Percentiles rank a stretch among this genome's conserved stretches.
Conservation (phyloP, 30 jellyfish, hydroid and myxozoan species). For the Pseudorhiza aurosa region DNA sequence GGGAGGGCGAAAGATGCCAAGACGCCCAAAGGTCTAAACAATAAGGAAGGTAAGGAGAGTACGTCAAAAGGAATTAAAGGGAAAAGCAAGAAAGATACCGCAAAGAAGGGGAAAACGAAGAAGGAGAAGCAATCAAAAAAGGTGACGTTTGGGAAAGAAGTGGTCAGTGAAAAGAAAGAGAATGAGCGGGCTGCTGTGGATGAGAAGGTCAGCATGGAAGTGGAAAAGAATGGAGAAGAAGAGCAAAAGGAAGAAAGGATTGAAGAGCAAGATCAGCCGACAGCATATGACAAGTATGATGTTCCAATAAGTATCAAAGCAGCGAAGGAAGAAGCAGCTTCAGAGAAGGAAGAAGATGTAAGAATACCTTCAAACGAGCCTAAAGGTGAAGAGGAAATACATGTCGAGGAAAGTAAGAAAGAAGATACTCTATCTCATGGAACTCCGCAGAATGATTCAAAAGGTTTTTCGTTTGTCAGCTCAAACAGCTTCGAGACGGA, state of each 20-base stretch:
- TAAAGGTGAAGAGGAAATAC: neutral
- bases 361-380: neutral
- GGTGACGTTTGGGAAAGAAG: conserved; percentile 22
- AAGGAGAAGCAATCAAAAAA: conserved; percentile 20
- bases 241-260: neutral
- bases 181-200: neutral
- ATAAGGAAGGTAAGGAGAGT: conserved; percentile 16
- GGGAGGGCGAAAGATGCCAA: conserved; percentile 46
- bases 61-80: conserved; percentile 27
- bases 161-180: neutral
- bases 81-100: conserved; percentile 14
- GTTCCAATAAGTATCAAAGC: conserved; percentile 50
- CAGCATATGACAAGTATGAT: conserved; percentile 45
- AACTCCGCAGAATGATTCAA: neutral
- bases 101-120: neutral
- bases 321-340: conserved; percentile 20
- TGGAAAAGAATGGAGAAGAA: neutral
- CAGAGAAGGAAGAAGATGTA: neutral
- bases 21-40: conserved; percentile 56
- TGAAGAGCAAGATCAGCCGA: conserved; percentile 9
- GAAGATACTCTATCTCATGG: neutral
- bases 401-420: neutral
- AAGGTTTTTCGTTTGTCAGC: conserved; percentile 5
- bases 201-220: neutral
- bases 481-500: conserved; percentile 59